Base-by-base conservation (phyloP, 2,888 invertebrate species). In the Melieria crassipennis region DNA sequence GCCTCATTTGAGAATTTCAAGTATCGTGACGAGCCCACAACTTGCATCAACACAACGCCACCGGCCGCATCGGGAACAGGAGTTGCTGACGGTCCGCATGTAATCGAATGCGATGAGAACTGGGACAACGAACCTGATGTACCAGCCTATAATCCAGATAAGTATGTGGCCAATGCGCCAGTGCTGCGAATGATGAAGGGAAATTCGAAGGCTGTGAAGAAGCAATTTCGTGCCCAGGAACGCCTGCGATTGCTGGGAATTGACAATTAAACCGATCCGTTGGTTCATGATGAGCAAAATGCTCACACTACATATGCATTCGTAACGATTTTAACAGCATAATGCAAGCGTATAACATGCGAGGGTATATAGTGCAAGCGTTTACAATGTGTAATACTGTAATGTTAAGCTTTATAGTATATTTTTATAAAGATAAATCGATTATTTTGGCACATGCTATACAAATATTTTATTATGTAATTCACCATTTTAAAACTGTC, bases 81-180 rank as follows among this genome's bases (percentile, higher is more conserved):
- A 5, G 65, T 67, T 1, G 65, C 75, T 0, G 71, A 72, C 48
- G 65, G 62, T 16, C 50, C 74, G 74, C 74, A 75, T 9, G 50
- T 52, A 7, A 66, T 71, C 43, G 65, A 76, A 65, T 55, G 70
- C 3, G 69, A 73, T 11, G 79, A 80, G 52, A 75, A 77, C 61
- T 80, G 80, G 80, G 79, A 79, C 46, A 73, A 78, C 6, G 71
- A 67, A 42, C 76, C 77, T 3, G 73, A 78, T 63, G 76, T 74
- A 1, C 70, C 78, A 5, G 61, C 78, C 1, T 81, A 81, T 67
- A 75, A 81, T 74, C 79, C 81, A 5, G 66, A 69, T 5, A 56
- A 68, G 2, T 77, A 80, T 45, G 73, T 75, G 7, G 48, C 71
- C 1, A 74, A 72, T n/a, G 77, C 79, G 5, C 61, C 75, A 3